Evolutionary conservation across 2,888 invertebrate species (phyloP), one percentile per base, ranked within the genome.

Genomic region (Pristionchus entomophagus): DNA sequence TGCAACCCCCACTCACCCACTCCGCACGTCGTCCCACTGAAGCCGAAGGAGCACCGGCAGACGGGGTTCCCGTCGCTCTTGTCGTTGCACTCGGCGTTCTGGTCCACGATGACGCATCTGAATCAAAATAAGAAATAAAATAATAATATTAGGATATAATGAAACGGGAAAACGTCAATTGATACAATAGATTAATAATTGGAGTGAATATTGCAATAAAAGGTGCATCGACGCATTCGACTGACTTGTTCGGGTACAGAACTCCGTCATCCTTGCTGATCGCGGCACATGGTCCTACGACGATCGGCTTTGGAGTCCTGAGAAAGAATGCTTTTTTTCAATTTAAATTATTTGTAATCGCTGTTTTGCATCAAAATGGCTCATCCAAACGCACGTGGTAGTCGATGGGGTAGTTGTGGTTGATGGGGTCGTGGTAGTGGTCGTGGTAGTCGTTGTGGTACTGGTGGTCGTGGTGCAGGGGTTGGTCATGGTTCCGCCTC

Each of bases 21-120:
- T 35, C 38, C 53, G 41, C 84, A 84, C 0, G 65, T 59, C 22
- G 84, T n/a, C 1, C 65, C 84, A 4, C 53, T 84, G 65, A 41
- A 84, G 4, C 84, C 84, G 26, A n/a, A 10, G 26, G 84, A 84
- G 84, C 84, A 84, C 8, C 8, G n/a, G 84, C 84, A 84, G 53
- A 38, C 56, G 4, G 32, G 35, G 35, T 19, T 32, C n/a, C 14
- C 8, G 14, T 17, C 8, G n/a, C 26, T 29, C 29, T 56, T 26
- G 14, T 19, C 26, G 3, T 41, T 12, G 53, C 81, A 81, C 17
- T 5, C 19, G 1, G 81, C 81, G 0, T 53, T 29, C 81, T 32
- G 8, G 35, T 81, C 81, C 0, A 56, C n/a, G 26, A 53, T 29
- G 5, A 81, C 81, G 38, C 81, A 80, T 35, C 80, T 80, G 32